phyloP scores from a whole-genome alignment of 1,140 invertebrate genomes.

The Bombyx mori region ASM3026992v2 NC_085108.1:7226501-7227000 shows the following conservation, averaged over 20 bases:
- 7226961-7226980: neutral
- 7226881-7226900: neutral
- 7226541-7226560: no score
- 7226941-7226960: neutral
- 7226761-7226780: constrained; percentile 1
- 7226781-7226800: neutral
- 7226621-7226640: no score
- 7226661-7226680: no score
- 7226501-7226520: no score
- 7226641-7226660: no score
- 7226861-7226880: neutral
- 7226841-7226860: neutral
- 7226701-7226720: no score
- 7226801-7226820: neutral
- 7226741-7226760: constrained; percentile 10
- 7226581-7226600: no score
- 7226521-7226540: no score
- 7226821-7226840: neutral
- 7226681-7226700: no score
- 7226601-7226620: no score
- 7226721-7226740: constrained; percentile 6
- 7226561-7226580: no score
- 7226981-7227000: neutral
- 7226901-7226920: neutral
- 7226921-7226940: neutral